Conservation (phyloP, 2,113 vertebrate species). For the Struthio camelus region DNA sequence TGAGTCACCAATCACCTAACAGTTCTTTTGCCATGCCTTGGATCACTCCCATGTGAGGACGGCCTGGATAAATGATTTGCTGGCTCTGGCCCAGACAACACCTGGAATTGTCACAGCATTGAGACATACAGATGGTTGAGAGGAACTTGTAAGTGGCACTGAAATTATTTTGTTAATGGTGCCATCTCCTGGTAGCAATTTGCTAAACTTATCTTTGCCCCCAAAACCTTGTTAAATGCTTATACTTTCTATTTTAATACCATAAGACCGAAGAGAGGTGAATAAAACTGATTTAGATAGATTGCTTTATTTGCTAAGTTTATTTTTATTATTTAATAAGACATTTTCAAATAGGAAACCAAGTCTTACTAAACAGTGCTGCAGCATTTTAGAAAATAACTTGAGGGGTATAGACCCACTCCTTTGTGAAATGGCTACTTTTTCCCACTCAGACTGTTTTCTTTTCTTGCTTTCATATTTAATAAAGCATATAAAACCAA, state of each 20-base stretch:
- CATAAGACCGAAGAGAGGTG: not conserved
- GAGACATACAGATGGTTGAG: slow-evolving; percentile 1
- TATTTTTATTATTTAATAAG: not conserved
- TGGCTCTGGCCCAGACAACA: not conserved
- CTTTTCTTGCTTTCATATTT: not conserved
- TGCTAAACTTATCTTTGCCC: slow-evolving; percentile 40
- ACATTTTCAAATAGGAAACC: not conserved
- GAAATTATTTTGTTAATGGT: slow-evolving; percentile 84
- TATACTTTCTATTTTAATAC: not conserved
- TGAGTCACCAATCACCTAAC: not conserved
- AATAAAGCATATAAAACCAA: not conserved
- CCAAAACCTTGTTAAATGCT: not conserved
- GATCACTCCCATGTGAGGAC: not conserved
- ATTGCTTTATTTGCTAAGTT: not conserved
- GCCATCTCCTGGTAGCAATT: slow-evolving; percentile 82
- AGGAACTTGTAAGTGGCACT: not conserved
- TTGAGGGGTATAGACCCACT: not conserved
- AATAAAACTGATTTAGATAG: not conserved
- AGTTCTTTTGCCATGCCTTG: not conserved
- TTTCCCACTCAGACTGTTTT: not conserved
- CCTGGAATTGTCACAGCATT: slow-evolving; percentile 30
- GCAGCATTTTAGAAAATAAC: not conserved
- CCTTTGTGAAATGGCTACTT: not conserved
- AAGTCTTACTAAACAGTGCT: not conserved
- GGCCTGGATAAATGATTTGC: not conserved